These are phyloP conservation scores for Ferrisia virgata DNA, from an alignment of 2,888 invertebrate genomes.

Conservation along the genomic window DNA sequence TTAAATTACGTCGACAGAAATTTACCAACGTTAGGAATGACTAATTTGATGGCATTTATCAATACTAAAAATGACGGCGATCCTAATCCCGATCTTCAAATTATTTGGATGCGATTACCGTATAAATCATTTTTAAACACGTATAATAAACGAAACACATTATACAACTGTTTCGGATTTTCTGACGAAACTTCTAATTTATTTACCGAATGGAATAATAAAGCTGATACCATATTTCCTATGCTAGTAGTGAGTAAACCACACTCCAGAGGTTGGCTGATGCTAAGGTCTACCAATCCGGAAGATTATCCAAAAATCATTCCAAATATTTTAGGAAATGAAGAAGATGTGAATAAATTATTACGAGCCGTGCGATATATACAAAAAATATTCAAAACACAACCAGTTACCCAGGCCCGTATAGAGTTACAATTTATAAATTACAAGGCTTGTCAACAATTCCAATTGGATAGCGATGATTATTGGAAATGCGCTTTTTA, in stretches of 20 bases:
- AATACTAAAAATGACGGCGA: background rate
- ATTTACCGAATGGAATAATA: constrained; percentile 52
- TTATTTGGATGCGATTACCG: constrained; percentile 3
- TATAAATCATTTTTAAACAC: background rate
- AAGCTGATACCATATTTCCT: constrained; percentile 53
- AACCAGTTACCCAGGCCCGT: constrained; percentile 53
- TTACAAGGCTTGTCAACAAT: constrained; percentile 53
- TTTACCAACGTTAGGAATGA: background rate
- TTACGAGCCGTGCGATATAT: constrained; percentile 57
- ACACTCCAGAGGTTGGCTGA: constrained; percentile 60
- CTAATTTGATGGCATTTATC: background rate
- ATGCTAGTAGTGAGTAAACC: constrained; percentile 56
- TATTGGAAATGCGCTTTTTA: constrained; percentile 61
- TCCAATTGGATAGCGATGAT: constrained; percentile 53
- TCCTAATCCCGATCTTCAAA: constrained; percentile 2
- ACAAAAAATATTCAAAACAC: constrained; percentile 54
- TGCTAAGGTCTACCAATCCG: constrained; percentile 60
- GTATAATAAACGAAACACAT: constrained; percentile 50
- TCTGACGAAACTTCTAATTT: constrained; percentile 50
- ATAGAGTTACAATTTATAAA: constrained; percentile 53
- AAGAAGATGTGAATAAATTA: constrained; percentile 58
- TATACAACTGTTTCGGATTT: background rate
- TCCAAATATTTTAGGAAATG: constrained; percentile 62
- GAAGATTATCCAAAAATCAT: constrained; percentile 61
- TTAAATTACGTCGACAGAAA: background rate